Evolutionary conservation across 2,113 vertebrate species (phyloP).

Genomic region (Podarcis muralis): DNA sequence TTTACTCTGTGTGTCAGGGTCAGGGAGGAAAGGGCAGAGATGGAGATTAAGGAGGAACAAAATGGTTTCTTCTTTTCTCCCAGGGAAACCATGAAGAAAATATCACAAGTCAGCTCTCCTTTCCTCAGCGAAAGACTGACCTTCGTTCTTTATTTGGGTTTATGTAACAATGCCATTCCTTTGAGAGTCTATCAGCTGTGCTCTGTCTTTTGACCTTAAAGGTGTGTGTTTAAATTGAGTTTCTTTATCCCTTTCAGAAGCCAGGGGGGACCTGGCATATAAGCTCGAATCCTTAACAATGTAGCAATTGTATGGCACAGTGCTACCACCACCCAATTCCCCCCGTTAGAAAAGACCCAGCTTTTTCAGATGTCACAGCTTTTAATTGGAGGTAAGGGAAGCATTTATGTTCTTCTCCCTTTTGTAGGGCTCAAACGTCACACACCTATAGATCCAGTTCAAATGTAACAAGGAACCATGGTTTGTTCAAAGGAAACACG

Average conservation of each 20-base stretch:
- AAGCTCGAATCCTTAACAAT: conserved; percentile 20
- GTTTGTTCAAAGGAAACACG: background rate
- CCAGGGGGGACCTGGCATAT: conserved; percentile 1
- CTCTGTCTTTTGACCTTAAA: conserved; percentile 20
- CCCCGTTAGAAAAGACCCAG: background rate
- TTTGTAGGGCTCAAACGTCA: no score
- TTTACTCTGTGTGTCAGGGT: background rate
- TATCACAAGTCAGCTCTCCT: background rate
- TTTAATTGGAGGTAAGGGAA: background rate
- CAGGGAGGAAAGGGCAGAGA: background rate
- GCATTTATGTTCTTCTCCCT: background rate
- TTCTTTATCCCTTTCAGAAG: background rate
- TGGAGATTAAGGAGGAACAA: background rate
- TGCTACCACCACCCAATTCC: background rate
- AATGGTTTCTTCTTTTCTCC: background rate
- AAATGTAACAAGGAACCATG: background rate
- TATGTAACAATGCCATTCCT: background rate
- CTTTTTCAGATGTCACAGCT: background rate
- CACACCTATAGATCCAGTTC: background rate
- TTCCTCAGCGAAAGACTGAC: background rate
- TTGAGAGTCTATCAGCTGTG: background rate
- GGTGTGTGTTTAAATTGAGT: background rate
- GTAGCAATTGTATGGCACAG: background rate
- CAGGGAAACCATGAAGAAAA: conserved; percentile 17
- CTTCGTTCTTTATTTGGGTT: background rate